Conservation (phyloP, 2,113 vertebrate species). For the Eublepharis macularius region DNA sequence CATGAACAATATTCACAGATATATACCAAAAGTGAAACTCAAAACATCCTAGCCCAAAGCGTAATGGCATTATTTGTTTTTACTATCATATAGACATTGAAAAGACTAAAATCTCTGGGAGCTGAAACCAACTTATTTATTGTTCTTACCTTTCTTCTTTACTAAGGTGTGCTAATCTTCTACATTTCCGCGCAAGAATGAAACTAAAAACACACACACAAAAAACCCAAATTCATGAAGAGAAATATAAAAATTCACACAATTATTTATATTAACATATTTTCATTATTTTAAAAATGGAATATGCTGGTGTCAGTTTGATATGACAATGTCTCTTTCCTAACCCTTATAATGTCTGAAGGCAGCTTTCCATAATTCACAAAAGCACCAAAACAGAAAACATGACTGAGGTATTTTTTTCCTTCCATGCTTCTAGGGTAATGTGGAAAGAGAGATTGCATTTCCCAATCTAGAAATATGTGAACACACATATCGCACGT, state of each 20-base stretch:
- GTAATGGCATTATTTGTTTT: neutral
- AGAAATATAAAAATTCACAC: neutral
- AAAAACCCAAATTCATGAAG: neutral
- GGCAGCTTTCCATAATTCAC: neutral
- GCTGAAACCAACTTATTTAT: neutral
- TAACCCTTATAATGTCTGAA: neutral
- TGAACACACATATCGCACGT: neutral
- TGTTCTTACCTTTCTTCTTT: conserved; percentile 89
- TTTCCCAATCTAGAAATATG: neutral
- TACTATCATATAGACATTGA: neutral
- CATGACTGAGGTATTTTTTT: neutral
- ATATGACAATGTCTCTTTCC: neutral
- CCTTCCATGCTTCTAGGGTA: neutral
- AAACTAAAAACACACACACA: conserved; percentile 79
- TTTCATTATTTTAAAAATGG: neutral
- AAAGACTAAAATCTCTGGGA: neutral
- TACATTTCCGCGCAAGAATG: conserved; percentile 90
- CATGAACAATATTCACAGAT: neutral
- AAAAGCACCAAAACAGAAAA: neutral
- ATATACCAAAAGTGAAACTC: neutral
- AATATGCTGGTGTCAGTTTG: neutral
- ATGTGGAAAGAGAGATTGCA: neutral
- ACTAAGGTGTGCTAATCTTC: conserved; percentile 82
- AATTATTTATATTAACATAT: neutral
- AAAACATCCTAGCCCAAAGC: neutral